Conservation (phyloP, 1,140 invertebrate genomes). For the Lordiphosa clarofinis region DNA sequence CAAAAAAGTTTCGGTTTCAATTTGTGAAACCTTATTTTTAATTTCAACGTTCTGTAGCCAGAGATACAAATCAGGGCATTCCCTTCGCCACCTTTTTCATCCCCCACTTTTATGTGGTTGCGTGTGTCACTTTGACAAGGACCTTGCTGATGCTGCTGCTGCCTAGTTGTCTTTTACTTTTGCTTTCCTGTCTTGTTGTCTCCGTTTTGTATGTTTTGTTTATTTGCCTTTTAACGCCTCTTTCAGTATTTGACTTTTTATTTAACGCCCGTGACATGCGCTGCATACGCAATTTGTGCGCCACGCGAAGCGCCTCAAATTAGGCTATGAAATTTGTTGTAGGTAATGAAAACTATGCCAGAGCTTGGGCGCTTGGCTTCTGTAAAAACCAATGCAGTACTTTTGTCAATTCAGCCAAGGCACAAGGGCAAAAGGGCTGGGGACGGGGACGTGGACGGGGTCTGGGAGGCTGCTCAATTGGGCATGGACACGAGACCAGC, state of each 20-base stretch:
- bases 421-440: neutral
- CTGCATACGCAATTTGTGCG: slow-evolving; percentile 55
- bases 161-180: neutral
- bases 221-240: slow-evolving; percentile 54
- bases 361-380: neutral
- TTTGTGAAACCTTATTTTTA: too few relatives aligned
- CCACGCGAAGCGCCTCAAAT: slow-evolving; percentile 28
- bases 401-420: slow-evolving; percentile 46
- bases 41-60: too few relatives aligned
- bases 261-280: slow-evolving; percentile 50
- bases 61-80: neutral
- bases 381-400: slow-evolving; percentile 34
- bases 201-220: slow-evolving; percentile 36
- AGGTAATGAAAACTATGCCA: slow-evolving; percentile 43
- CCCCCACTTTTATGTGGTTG: slow-evolving; percentile 27
- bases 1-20: too few relatives aligned
- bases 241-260: slow-evolving; percentile 40
- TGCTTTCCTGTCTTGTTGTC: slow-evolving; percentile 20
- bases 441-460: slow-evolving; percentile 9
- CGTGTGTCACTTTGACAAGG: slow-evolving; percentile 10
- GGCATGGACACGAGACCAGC: slow-evolving; percentile 42
- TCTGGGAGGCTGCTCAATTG: slow-evolving; percentile 50
- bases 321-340: slow-evolving; percentile 50
- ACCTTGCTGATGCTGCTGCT: too few relatives aligned
- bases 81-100: neutral